Evolutionary conservation across 2,888 invertebrate species (phyloP), one percentile per base, ranked within the genome.

Genomic region (Lasius fuliginosus): DNA sequence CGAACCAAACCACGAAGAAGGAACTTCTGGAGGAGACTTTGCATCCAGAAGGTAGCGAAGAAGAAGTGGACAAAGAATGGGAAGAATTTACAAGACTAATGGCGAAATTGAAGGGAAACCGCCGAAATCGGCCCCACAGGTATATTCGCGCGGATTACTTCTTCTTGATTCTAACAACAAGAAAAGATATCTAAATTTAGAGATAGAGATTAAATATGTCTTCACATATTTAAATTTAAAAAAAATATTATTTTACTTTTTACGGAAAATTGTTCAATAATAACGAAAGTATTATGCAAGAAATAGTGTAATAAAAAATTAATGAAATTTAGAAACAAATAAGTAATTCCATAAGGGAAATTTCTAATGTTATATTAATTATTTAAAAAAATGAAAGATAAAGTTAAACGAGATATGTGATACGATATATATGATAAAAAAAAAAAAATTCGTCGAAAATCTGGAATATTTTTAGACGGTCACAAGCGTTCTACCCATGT

Each of bases 31-130:
- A 93, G 81, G 94, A 94, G 71, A 92, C 83, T 46, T 92, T 93
- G 33, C 93, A 94, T 88, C 95, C 95, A 67, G 96, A 96, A 86
- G 95, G 95, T 27, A 95, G 95, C 88, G 95, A 95, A 86, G 95
- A 95, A 86, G 96, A 95, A 60, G 95, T 95, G 30, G 96, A 96
- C 90, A 95, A 95, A 88, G 96, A 96, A 93, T 96, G 96, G 96
- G 96, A 96, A 84, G 96, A 96, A 91, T 96, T 96, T 89, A 95
- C 95, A 23, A 95, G 96, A 87, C 93, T 96, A 53, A 95, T 96
- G 92, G 95, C 95, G 64, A 95, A 95, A 89, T 95, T 95, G 88
- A 93, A 93, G 87, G 93, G 93, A 85, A 94, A 93, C 85, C 94
- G 92, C 33, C 91, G 90, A 62, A 92, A 90, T 84, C 92, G 93